Percentiles rank a stretch among this genome's conserved stretches.
phyloP scores from a whole-genome alignment of 2,113 vertebrate genomes.

The Aphelocoma coerulescens region DNA sequence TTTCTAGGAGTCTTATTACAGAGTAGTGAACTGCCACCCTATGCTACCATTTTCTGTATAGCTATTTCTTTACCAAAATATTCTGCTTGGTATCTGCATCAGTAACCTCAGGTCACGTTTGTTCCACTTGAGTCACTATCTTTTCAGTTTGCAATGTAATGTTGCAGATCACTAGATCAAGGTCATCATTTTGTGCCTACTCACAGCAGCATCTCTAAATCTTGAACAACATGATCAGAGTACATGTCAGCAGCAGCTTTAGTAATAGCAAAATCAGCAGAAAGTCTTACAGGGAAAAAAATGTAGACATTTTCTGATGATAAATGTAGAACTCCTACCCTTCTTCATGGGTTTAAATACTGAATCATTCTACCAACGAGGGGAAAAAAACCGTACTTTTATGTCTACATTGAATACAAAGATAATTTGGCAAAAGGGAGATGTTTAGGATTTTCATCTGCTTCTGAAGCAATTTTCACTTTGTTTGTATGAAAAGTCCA shows the following conservation, averaged over 20 bases:
- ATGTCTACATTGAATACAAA: background rate
- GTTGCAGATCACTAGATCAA: slow-evolving; percentile 50
- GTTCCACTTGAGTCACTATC: slow-evolving; percentile 34
- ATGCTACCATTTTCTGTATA: background rate
- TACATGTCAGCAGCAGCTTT: background rate
- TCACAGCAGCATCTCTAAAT: slow-evolving; percentile 41
- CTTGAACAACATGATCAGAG: background rate
- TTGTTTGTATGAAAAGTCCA: background rate
- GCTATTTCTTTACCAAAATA: background rate
- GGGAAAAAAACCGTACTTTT: background rate
- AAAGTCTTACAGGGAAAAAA: background rate
- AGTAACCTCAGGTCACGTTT: slow-evolving; percentile 23
- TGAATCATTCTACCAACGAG: background rate
- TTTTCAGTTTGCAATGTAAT: slow-evolving; percentile 40
- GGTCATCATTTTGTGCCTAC: slow-evolving; percentile 35
- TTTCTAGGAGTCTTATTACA: background rate
- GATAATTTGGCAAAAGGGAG: background rate
- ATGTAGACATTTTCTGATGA: background rate
- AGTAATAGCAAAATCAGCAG: slow-evolving; percentile 22
- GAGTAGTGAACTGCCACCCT: background rate
- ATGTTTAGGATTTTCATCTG: background rate
- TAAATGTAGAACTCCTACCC: background rate
- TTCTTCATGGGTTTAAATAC: background rate
- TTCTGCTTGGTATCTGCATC: slow-evolving; percentile 6
- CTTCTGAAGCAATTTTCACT: background rate